Conservation (phyloP, 2,797 vertebrate species). For the Zalophus californianus region DNA sequence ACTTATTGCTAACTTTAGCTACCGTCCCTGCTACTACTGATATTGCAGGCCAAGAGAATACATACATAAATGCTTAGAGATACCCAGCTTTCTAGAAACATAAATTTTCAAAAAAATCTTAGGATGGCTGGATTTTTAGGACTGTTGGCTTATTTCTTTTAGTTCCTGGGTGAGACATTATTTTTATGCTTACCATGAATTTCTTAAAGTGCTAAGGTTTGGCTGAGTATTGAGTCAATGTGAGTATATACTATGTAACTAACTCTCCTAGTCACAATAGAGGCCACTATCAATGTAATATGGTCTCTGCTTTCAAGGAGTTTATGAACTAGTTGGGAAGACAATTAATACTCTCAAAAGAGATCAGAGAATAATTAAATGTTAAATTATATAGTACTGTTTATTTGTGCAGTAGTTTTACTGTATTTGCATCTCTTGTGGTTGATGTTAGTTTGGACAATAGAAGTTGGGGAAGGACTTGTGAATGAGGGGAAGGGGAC, state of each 20-base stretch:
- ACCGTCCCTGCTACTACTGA: background rate
- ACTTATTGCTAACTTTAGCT: conserved; percentile 42
- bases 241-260: background rate
- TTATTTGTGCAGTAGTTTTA: background rate
- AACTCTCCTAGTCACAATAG: background rate
- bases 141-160: conserved; percentile 12
- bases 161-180: background rate
- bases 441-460: background rate
- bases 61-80: conserved; percentile 18
- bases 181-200: conserved; percentile 20
- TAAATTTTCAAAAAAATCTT: background rate
- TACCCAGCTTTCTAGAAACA: conserved; percentile 12
- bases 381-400: background rate
- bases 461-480: background rate
- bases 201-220: conserved; percentile 24
- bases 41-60: conserved; percentile 1
- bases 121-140: background rate
- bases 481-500: background rate
- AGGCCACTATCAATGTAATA: background rate
- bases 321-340: conserved; percentile 11
- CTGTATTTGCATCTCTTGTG: background rate
- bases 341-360: background rate
- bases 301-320: conserved; percentile 7
- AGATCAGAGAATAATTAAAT: conserved; percentile 31
- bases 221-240: background rate